Percentiles rank a stretch among this genome's conserved stretches.
These are phyloP conservation scores for Phortica variegata DNA, from an alignment of 1,140 invertebrate genomes.

Conservation along the genomic window DNA sequence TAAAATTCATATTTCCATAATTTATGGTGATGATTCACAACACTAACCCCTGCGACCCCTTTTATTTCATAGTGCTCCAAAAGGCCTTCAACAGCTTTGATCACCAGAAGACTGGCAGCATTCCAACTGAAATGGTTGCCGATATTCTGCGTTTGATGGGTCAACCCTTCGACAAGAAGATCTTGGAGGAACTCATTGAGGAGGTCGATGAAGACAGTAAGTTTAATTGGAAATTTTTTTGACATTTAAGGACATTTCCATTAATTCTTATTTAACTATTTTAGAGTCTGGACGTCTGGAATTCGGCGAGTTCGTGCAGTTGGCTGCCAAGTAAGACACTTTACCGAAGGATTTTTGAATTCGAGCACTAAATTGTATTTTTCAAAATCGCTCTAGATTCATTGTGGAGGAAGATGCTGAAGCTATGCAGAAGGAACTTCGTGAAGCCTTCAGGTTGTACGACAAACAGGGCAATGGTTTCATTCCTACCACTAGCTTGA, in stretches of 20 bases:
- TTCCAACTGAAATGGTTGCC: slow-evolving; percentile 91
- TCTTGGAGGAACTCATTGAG: slow-evolving; percentile 91
- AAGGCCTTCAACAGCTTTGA: slow-evolving; percentile 97
- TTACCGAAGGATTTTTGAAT: too few species aligned
- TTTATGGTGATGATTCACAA: slow-evolving; percentile 1
- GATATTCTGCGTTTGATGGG: slow-evolving; percentile 94
- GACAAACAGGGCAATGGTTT: slow-evolving; percentile 91
- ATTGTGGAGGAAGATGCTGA: slow-evolving; percentile 94
- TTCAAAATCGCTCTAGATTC: too few species aligned
- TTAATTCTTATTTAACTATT: slow-evolving; percentile 1
- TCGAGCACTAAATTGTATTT: too few species aligned
- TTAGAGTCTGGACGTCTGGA: slow-evolving; percentile 90
- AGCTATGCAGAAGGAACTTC: slow-evolving; percentile 87
- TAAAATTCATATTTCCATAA: background rate
- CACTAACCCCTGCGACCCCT: background rate
- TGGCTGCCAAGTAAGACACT: slow-evolving; percentile 77
- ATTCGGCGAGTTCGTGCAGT: slow-evolving; percentile 91
- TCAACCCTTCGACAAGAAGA: slow-evolving; percentile 93
- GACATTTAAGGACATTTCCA: slow-evolving; percentile 17
- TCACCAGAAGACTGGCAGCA: slow-evolving; percentile 88
- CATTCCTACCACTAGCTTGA: slow-evolving; percentile 88
- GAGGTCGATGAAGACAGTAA: slow-evolving; percentile 95
- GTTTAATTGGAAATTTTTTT: slow-evolving; percentile 43
- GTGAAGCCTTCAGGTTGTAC: slow-evolving; percentile 89
- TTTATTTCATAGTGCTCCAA: slow-evolving; percentile 67